Conservation (phyloP, 2,797 vertebrate species). For the Heteromormyrus szaboi region DNA sequence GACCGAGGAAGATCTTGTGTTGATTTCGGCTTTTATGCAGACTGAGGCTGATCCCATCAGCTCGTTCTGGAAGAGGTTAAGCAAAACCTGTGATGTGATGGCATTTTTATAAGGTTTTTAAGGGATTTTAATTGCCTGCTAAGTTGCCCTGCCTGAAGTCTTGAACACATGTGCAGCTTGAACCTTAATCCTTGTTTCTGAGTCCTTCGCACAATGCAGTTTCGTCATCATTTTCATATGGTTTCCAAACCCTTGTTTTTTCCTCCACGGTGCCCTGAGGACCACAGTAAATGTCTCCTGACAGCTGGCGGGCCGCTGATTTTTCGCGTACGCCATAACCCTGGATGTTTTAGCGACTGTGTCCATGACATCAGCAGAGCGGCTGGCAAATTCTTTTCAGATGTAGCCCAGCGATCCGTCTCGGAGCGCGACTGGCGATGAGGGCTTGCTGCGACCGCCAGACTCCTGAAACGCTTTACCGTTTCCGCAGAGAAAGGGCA, state of each 20-base stretch:
- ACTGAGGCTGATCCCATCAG: conserved; percentile 18
- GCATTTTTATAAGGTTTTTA: conserved; percentile 60
- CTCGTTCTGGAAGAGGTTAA: conserved; percentile 36
- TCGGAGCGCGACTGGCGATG: background rate
- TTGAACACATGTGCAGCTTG: conserved; percentile 58
- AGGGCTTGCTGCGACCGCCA: background rate
- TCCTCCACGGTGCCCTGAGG: conserved; percentile 38
- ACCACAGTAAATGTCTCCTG: conserved; percentile 51
- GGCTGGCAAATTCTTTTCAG: conserved; percentile 59
- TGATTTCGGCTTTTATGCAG: conserved; percentile 36
- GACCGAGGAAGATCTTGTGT: background rate
- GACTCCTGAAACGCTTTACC: conserved; percentile 41
- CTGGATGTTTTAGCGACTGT: conserved; percentile 55
- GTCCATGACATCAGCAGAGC: conserved; percentile 51
- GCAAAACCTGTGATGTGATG: conserved; percentile 34
- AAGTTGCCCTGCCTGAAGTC: conserved; percentile 55
- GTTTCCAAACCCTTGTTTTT: conserved; percentile 56
- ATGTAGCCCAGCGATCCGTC: conserved; percentile 40
- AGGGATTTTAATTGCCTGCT: conserved; percentile 65
- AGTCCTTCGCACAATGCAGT: conserved; percentile 56
- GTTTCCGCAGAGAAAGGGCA: conserved; percentile 43
- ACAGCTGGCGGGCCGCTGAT: conserved; percentile 49
- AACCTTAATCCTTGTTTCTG: conserved; percentile 60
- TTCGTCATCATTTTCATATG: conserved; percentile 56
- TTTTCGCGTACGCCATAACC: conserved; percentile 51